These are phyloP conservation scores for Archivesica marissinica DNA, from an alignment of 1,140 invertebrate genomes.

Conservation along the genomic window DNA sequence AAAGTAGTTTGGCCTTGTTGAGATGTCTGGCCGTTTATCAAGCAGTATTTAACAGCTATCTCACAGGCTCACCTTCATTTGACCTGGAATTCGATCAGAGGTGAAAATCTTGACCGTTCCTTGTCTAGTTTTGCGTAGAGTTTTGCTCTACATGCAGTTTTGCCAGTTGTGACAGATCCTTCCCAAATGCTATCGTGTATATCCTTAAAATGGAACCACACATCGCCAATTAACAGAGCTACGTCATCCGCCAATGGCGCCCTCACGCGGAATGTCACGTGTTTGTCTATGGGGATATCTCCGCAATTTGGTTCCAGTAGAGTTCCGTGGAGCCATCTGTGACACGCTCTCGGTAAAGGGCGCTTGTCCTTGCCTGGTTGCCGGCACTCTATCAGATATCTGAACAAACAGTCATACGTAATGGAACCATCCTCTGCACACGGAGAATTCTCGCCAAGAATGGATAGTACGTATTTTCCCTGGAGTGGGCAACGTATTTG, in stretches of 20 bases:
- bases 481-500: conserved; percentile 79
- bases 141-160: conserved; percentile 74
- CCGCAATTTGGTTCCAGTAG: conserved; percentile 81
- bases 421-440: conserved; percentile 68
- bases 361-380: conserved; percentile 76
- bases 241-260: conserved; percentile 79
- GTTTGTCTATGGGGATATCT: conserved; percentile 71
- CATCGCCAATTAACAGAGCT: conserved; percentile 78
- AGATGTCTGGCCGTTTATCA: too few relatives aligned
- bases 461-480: conserved; percentile 81
- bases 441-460: conserved; percentile 76
- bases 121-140: conserved; percentile 79
- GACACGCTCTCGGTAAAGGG: conserved; percentile 80
- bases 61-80: too few relatives aligned
- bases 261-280: conserved; percentile 78
- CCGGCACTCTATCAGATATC: conserved; percentile 81
- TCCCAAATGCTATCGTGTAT: conserved; percentile 80
- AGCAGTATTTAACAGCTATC: too few relatives aligned
- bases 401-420: conserved; percentile 79
- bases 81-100: conserved; percentile 79
- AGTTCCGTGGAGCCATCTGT: conserved; percentile 79
- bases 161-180: conserved; percentile 78
- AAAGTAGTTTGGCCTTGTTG: too few relatives aligned
- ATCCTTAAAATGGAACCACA: conserved; percentile 80
- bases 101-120: conserved; percentile 78